phyloP scores from a whole-genome alignment of 2,113 vertebrate genomes.

The Neofelis nebulosa region DNA sequence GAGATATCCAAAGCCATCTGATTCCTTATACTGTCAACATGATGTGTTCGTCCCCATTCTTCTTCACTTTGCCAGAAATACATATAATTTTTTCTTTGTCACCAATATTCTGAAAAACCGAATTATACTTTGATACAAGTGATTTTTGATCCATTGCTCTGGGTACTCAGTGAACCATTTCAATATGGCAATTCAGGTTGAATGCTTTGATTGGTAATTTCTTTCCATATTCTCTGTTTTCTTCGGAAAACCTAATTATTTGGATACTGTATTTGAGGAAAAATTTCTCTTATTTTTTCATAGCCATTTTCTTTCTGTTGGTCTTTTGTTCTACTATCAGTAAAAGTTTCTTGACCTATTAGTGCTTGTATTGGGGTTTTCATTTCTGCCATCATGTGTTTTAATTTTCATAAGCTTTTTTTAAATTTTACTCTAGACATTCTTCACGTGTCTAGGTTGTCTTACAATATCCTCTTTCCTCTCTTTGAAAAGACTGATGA shows the following conservation, averaged over 20 bases:
- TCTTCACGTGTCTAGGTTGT: background rate
- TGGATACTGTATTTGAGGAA: background rate
- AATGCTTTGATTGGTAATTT: background rate
- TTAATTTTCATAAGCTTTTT: background rate
- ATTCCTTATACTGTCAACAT: background rate
- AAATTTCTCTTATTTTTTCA: background rate
- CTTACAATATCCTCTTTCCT: background rate
- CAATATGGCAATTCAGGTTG: background rate
- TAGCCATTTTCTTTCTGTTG: background rate
- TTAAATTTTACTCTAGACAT: background rate
- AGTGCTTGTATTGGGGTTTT: background rate
- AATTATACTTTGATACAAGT: background rate
- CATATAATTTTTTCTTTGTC: background rate
- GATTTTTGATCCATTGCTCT: background rate
- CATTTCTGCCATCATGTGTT: background rate
- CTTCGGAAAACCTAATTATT: background rate
- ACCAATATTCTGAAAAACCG: background rate
- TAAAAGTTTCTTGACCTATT: background rate
- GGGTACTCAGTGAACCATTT: background rate
- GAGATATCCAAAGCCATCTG: background rate
- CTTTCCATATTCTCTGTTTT: background rate
- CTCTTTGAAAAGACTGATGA: background rate
- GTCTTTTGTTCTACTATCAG: background rate
- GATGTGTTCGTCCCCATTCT: background rate
- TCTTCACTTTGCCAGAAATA: background rate